These are phyloP conservation scores for Euspilapteryx auroguttella DNA, from an alignment of 2,888 invertebrate species.

Conservation along the genomic window DNA sequence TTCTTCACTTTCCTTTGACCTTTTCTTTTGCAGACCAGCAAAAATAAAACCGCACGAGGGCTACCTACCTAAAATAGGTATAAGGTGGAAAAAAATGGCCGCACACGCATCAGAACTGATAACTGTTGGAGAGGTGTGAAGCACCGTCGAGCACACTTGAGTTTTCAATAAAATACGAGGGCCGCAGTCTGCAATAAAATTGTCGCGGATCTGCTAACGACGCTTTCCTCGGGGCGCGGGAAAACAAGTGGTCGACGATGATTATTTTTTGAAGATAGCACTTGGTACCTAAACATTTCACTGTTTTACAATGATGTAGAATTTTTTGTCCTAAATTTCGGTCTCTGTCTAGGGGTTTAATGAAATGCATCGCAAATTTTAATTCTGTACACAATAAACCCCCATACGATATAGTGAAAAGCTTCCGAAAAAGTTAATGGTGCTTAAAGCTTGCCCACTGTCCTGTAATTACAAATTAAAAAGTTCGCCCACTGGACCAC, in stretches of 20 bases:
- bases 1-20: no score
- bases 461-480: constrained; percentile 61
- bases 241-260: no score
- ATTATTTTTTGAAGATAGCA: no score
- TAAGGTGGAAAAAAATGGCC: constrained; percentile 27
- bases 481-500: constrained; percentile 48
- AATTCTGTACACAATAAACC: no score
- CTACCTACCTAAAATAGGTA: no score
- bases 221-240: constrained; percentile 15
- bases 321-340: no score
- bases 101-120: constrained; percentile 43
- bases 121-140: constrained; percentile 45
- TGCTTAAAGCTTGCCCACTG: constrained; percentile 52
- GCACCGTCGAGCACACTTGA: constrained; percentile 30
- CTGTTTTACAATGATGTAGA: no score
- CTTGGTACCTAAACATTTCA: neutral
- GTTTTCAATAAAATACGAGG: constrained; percentile 27
- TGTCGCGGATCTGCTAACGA: constrained; percentile 48
- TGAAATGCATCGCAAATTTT: constrained; percentile 4
- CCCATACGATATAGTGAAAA: constrained; percentile 40
- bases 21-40: no score
- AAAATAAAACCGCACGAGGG: no score
- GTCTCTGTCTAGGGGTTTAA: constrained; percentile 3
- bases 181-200: constrained; percentile 38
- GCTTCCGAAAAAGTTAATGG: constrained; percentile 52